phyloP scores from a whole-genome alignment of 2,797 vertebrate genomes.

The Percopsis omiscomaycus region DNA sequence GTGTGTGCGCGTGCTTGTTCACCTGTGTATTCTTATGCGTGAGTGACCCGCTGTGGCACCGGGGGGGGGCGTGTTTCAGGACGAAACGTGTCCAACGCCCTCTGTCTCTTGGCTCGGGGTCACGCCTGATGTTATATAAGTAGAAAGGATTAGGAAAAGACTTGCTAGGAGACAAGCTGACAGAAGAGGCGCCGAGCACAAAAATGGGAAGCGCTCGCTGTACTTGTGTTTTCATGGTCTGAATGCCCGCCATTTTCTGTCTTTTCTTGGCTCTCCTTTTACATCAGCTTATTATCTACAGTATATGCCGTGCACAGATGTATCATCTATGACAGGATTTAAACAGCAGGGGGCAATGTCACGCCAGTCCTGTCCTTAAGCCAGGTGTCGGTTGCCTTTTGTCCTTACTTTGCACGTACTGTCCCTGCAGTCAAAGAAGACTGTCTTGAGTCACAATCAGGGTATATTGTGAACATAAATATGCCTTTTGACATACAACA shows the following conservation, averaged over 20 bases:
- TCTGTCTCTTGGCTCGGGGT: constrained; percentile 51
- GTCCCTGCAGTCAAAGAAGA: not conserved
- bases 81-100: constrained; percentile 30
- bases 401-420: not conserved
- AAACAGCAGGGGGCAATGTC: constrained; percentile 69
- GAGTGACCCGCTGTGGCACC: constrained; percentile 2
- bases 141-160: constrained; percentile 43
- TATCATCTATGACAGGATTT: constrained; percentile 18
- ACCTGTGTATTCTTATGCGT: constrained; percentile 11
- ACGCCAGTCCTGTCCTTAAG: constrained; percentile 9
- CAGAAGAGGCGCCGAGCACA: not conserved
- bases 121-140: constrained; percentile 48
- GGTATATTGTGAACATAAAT: constrained; percentile 42
- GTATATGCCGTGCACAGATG: no score
- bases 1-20: constrained; percentile 7
- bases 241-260: not conserved
- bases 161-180: constrained; percentile 9
- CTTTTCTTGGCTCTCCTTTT: not conserved
- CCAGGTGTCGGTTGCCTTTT: not conserved
- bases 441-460: constrained; percentile 13
- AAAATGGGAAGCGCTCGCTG: not conserved
- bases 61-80: not conserved
- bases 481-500: constrained; percentile 24
- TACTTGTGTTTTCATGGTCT: not conserved
- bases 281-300: constrained; percentile 18